Evolutionary conservation across 1,140 invertebrate species (phyloP).

Genomic region (Drosophila parabipectinata): DNA sequence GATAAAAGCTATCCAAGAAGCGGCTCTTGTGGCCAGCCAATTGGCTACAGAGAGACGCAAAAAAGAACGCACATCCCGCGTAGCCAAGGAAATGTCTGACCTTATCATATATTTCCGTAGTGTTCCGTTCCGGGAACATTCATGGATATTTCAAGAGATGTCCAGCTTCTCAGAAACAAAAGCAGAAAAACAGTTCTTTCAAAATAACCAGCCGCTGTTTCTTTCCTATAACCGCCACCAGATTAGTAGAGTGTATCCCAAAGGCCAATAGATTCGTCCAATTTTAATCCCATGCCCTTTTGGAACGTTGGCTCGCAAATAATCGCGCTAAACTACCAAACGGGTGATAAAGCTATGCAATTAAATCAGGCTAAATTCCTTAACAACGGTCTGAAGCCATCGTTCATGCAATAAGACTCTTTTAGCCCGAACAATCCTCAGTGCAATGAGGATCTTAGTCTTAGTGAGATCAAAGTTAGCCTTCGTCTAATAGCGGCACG

Average conservation of each 20-base stretch:
- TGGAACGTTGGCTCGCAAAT: conserved; percentile 99
- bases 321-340: conserved; percentile 99
- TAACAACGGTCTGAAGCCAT: conserved; percentile 96
- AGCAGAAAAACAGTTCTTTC: conserved; percentile 94
- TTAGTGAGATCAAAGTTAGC: conserved; percentile 88
- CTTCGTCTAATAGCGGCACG: conserved; percentile 95
- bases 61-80: conserved; percentile 94
- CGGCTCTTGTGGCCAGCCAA: too few relatives aligned
- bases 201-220: conserved; percentile 91
- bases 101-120: conserved; percentile 98
- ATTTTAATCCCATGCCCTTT: conserved; percentile 97
- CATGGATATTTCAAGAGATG: conserved; percentile 94
- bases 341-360: conserved; percentile 97
- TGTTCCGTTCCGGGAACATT: conserved; percentile 90
- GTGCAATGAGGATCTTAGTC: conserved; percentile 86
- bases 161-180: conserved; percentile 98
- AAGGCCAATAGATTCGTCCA: conserved; percentile 98
- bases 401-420: conserved; percentile 93
- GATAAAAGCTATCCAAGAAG: conserved; percentile 92
- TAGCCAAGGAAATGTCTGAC: conserved; percentile 98
- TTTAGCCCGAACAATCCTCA: conserved; percentile 92
- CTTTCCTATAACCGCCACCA: conserved; percentile 94
- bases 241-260: conserved; percentile 96
- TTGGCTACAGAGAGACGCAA: conserved; percentile 91
- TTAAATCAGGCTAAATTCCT: conserved; percentile 96